Evolutionary conservation across 2,797 vertebrate species (phyloP), one percentile per base, ranked within the genome.

Genomic region (Pelodytes ibericus): DNA sequence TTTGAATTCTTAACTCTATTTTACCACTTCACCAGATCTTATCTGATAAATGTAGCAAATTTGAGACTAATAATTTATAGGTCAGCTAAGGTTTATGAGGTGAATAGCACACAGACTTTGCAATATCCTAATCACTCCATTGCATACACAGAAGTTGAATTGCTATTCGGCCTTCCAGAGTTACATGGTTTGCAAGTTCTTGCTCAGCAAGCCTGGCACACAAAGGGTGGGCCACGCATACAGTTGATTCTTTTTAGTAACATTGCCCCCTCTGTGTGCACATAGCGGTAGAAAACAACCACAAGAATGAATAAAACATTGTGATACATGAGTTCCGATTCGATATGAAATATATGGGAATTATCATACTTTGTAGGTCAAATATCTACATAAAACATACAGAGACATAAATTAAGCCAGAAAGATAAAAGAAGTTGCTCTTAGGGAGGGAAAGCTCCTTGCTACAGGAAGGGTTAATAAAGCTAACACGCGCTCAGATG

Each of bases 401-500:
- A 16, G 18, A 16, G 41, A 15, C 41, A 11, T 16, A 44, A 44
- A 44, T n/a, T n/a, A 44, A 13, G 33, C 11, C 33, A 36, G 11
- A 36, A 36, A 6, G 33, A 6, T 6, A 36, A 6, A 36, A 36
- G 11, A 36, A 36, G 33, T 36, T 36, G 33, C n/a, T n/a, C n/a
- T n/a, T 39, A 8, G 6, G 18, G 11, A 4, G 44, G 16, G 41
- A 20, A 29, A 31, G 29, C 27, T 18, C 13, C n/a, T 68, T 57
- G 24, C 57, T 68, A 53, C 36, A 22, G 22, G 18, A 74, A 39
- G 58, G 71, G 77, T 79, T 79, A 79, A 79, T 69, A 69, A 56
- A 60, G 57, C 31, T 71, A 68, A 57, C 24, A 63, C 67, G 24
- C 64, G 66, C 44, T 79, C 64, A 44, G 71, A 59, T 74, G 71